Base-by-base conservation (phyloP, 2,113 vertebrate genomes). In the Pseudorectes ferrugineus region DNA sequence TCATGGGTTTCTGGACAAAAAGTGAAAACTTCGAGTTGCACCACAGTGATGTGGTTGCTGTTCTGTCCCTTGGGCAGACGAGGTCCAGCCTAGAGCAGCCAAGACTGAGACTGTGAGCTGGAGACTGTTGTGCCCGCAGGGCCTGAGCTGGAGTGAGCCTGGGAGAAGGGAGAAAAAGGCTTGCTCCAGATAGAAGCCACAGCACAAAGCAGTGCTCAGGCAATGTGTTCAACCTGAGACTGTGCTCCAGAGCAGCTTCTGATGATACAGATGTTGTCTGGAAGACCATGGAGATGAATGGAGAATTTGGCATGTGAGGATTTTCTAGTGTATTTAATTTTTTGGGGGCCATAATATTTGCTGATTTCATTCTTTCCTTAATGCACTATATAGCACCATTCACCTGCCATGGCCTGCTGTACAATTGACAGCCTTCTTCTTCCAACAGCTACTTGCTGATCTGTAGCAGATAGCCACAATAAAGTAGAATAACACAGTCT, bases 361-460 rank as follows among this genome's bases (percentile, higher is more conserved):
- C 10, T 66, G 38, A 43, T 59, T n/a, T 55, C 0, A 0, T 81
- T 89, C 57, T 72, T 82, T 25, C 33, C 33, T 70, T 54, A 49
- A 26, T 58, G 26, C 11, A 18, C 20, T 54, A 0, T 70, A 33
- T 29, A 65, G 38, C 28, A 26, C 10, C 42, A 38, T 78, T 85
- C 55, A 74, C 58, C 43, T 80, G 81, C 58, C 54, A 23, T 25
- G 31, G 43, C 14, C 66, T 57, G 36, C 13, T 11, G 3, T 58
- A 59, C 46, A 82, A 45, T 8, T 51, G 26, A 54, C 35, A 74
- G 13, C 13, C 49, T 76, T 84, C 57, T 84, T 79, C 55, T 85
- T 86, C n/a, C 93, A 45, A 89, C 12, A 80, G 92, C 33, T 45
- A 52, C 71, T 86, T 67, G 49, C 65, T 78, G 57, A 65, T 77